A percentile compares a stretch with the other conserved stretches of the same genome.
Conservation (phyloP, 2,113 vertebrate genomes). For the Siniperca chuatsi region DNA sequence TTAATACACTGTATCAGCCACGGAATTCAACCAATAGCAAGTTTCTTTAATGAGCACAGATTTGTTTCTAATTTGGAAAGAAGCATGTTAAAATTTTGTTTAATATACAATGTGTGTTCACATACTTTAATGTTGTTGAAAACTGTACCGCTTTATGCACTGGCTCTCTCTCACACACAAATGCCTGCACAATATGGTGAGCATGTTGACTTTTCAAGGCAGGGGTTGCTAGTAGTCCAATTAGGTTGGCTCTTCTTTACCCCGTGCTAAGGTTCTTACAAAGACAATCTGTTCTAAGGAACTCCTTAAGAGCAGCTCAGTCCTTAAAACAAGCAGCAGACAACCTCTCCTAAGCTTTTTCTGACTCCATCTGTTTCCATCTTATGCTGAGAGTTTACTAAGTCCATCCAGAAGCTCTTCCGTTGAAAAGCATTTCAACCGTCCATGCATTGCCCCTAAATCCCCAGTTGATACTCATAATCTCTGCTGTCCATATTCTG, state of each 20-base stretch:
- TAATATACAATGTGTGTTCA: neutral
- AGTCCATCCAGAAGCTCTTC: conserved; percentile 46
- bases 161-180: neutral
- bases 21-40: conserved; percentile 56
- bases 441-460: conserved; percentile 49
- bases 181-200: neutral
- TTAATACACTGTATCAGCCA: conserved; percentile 47
- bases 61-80: conserved; percentile 31
- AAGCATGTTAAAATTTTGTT: conserved; percentile 19
- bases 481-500: conserved; percentile 60
- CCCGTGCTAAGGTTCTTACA: conserved; percentile 75
- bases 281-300: conserved; percentile 74
- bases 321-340: conserved; percentile 72
- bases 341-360: conserved; percentile 67
- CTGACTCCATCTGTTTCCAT: conserved; percentile 72
- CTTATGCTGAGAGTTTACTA: conserved; percentile 45
- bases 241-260: conserved; percentile 67
- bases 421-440: conserved; percentile 42
- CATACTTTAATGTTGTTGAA: neutral
- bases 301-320: conserved; percentile 74
- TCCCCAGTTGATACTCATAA: conserved; percentile 61
- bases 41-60: conserved; percentile 46
- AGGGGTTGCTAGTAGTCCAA: conserved; percentile 70
- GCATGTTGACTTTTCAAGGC: conserved; percentile 45
- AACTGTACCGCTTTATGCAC: neutral